Base-by-base conservation (phyloP, 1,140 invertebrate genomes). In the Drosophila jambulina region DNA sequence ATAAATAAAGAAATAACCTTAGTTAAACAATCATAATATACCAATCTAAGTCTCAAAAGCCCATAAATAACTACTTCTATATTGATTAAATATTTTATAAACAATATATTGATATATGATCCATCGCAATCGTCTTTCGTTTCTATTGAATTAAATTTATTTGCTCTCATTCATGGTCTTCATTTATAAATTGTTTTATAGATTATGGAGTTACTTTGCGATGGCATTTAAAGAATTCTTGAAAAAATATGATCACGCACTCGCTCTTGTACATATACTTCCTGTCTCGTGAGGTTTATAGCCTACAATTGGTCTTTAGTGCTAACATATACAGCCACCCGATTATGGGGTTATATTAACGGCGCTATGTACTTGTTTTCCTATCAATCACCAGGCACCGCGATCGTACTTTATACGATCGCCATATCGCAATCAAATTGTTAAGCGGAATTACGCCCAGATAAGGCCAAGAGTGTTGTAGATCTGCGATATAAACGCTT, bases 401-500 rank as follows among this genome's bases (percentile, higher is more conserved):
- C 62, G 51, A 58, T 57, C 29, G 78, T 19, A 45, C 38, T 42
- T 75, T 83, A 75, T 79, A 65, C 19, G 45, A 63, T 38, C 29
- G 57, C 45, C 43, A 63, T 77, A 77, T 72, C 76, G 48, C 78
- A 78, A 81, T 81, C 64, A 83, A 78, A 74, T 54, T 61, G 67
- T 68, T 81, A 77, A 85, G 53, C 75, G 82, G 60, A 61, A 77
- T 80, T 69, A 68, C 75, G 78, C 49, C 42, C 45, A 63, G 81
- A 84, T 85, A 84, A 81, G 65, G 49, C 60, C 59, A 58, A 87
- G 34, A 38, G 63, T 87, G 59, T 34, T 27, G 51, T 54, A 87
- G 62, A 79, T 80, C 38, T 60, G 62, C 59, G 82, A 86, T 88
- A 86, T 88, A 83, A 78, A 61, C 63, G 58, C 45, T 64, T 63